Conservation (phyloP, 2,888 invertebrate genomes). For the Meiosimyza platycephala region DNA sequence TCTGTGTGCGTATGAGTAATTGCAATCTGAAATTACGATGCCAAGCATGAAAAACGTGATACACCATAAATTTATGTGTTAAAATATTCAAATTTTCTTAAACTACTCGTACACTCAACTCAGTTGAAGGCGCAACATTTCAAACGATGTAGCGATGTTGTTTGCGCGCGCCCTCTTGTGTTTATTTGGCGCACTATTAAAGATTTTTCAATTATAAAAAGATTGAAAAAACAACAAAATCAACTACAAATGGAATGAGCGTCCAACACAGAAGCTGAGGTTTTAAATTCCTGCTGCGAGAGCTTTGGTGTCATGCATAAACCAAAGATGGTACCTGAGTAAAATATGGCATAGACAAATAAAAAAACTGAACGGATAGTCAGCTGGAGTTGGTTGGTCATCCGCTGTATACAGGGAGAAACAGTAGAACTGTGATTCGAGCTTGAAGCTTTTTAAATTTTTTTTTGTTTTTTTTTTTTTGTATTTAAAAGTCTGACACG, state of each 20-base stretch:
- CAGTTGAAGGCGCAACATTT: no score
- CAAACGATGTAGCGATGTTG: neutral
- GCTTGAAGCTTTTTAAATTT: no score
- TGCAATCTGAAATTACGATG: conserved; percentile 45
- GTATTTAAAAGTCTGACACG: neutral
- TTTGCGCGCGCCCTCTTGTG: neutral
- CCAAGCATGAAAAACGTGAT: conserved; percentile 51
- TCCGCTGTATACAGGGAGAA: neutral
- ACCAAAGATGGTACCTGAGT: conserved; percentile 28
- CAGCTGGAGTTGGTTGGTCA: neutral
- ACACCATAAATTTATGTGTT: conserved; percentile 48
- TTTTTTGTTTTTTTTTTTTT: no score
- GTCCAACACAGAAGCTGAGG: conserved; percentile 26
- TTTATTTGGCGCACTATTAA: conserved; percentile 8
- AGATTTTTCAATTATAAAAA: conserved; percentile 33
- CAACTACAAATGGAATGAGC: neutral
- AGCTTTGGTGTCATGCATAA: conserved; percentile 15
- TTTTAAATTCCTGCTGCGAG: conserved; percentile 20
- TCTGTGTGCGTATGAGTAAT: conserved; percentile 44
- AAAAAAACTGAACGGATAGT: neutral
- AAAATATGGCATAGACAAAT: conserved; percentile 10
- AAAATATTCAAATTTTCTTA: conserved; percentile 37
- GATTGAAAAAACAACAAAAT: neutral
- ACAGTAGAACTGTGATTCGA: neutral
- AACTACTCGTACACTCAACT: neutral